A percentile compares a stretch with the other conserved stretches of the same genome.
Conservation (phyloP, 2,113 vertebrate genomes). For the Oryzias melastigma region DNA sequence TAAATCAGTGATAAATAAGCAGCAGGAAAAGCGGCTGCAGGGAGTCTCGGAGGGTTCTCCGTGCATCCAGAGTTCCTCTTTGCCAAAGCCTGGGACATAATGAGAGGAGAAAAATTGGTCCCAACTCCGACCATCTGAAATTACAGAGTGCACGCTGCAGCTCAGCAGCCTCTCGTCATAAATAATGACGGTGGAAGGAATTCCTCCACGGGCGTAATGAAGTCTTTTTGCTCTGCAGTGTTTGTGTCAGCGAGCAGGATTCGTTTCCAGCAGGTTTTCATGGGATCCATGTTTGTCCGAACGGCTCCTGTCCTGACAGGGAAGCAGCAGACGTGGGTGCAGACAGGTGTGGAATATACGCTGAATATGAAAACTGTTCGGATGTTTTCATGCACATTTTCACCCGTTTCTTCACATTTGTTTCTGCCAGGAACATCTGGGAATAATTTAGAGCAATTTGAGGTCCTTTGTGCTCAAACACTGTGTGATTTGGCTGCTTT, state of each 20-base stretch:
- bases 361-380: constrained; percentile 69
- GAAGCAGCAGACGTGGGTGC: constrained; percentile 42
- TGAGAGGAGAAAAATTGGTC: constrained; percentile 29
- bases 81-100: constrained; percentile 24
- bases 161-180: constrained; percentile 37
- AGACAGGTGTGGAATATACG: constrained; percentile 50
- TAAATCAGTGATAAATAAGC: constrained; percentile 35
- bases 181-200: constrained; percentile 44
- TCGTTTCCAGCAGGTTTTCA: constrained; percentile 29
- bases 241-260: constrained; percentile 50
- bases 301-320: constrained; percentile 53
- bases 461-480: background rate
- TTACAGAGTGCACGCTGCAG: constrained; percentile 41
- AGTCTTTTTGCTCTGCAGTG: constrained; percentile 55
- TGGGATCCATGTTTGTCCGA: constrained; percentile 61
- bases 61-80: background rate
- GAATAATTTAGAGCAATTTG: constrained; percentile 30
- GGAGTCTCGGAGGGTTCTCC: constrained; percentile 4
- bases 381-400: constrained; percentile 62
- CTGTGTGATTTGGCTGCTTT: background rate
- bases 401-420: constrained; percentile 41
- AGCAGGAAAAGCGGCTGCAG: constrained; percentile 14
- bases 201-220: constrained; percentile 42
- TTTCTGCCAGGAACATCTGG: constrained; percentile 53
- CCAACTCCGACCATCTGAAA: constrained; percentile 32